Percentiles rank a stretch among this genome's conserved stretches.
These are phyloP conservation scores for Drymonia ruficornis DNA, from an alignment of 2,888 invertebrate genomes.

Conservation along the genomic window DNA sequence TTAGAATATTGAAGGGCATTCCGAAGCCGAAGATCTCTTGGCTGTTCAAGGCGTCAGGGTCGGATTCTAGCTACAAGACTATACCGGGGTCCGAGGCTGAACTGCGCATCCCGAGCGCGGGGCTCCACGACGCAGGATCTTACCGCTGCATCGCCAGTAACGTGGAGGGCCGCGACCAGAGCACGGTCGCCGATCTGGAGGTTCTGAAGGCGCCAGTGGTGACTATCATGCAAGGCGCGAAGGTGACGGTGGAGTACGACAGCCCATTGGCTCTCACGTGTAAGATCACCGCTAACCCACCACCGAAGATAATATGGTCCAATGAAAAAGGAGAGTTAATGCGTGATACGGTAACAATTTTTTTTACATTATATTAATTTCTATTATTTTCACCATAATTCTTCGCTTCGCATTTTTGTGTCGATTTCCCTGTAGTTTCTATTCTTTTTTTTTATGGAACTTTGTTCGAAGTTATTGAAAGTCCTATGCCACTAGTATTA, in stretches of 20 bases:
- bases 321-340: no score
- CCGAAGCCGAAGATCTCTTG: neutral
- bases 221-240: neutral
- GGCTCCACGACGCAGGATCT: neutral
- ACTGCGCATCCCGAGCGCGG: neutral
- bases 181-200: neutral
- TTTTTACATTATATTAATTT: no score
- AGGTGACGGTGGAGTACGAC: neutral
- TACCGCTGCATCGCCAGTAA: neutral
- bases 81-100: neutral
- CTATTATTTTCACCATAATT: no score
- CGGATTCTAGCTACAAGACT: neutral
- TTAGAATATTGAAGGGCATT: neutral
- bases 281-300: neutral
- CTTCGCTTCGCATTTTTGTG: no score
- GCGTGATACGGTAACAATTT: no score
- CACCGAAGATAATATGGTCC: neutral
- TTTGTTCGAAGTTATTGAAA: no score
- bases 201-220: neutral
- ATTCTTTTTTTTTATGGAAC: no score
- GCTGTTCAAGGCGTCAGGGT: neutral
- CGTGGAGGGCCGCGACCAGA: neutral
- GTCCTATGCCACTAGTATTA: no score
- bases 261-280: neutral
- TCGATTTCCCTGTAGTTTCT: no score